Evolutionary conservation across 2,797 vertebrate genomes (phyloP), one percentile per base, ranked within the genome.

Genomic region (Anguilla anguilla): DNA sequence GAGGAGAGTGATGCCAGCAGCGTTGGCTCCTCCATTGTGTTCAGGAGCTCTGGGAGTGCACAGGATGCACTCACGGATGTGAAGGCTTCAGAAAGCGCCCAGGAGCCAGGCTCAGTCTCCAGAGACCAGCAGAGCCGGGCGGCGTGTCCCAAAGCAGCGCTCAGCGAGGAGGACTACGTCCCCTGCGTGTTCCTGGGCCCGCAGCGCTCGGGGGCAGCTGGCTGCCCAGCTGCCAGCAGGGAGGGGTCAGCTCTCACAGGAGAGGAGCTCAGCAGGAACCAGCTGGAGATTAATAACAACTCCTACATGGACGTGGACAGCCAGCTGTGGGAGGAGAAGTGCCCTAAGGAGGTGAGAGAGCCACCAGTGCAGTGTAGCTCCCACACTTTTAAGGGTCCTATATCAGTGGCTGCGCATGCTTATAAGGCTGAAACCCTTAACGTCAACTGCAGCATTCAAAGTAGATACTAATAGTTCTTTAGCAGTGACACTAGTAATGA

Each of bases 21-120:
- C 91, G 91, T 79, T 86, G 96, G 97, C 90, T 96, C 95, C 5
- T 99, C 97, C 0, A 97, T 99, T 87, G 94, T 98, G 91, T 99
- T 99, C 91, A 95, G 97, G 87, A 97, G 97, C 88, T 91, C 91
- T 55, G 92, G 94, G 87, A 91, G 94, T 72, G 87, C 93, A 88
- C 92, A 92, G 1, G 91, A 91, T 5, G 87, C 64, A 87, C 85
- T 69, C 90, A 86, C 43, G 86, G 84, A 88, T 57, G 72, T 6
- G 13, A 46, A 85, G 6, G 31, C 64, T 9, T 31, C 11, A 83
- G 90, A 91, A 0, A 74, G 31, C 5, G 13, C 31, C 28, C 72
- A 13, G 31, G 31, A 19, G 72, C 15, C 15, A 4, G 69, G n/a
- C n/a, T 31, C n/a, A n/a, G n/a, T 72, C 69, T 89, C 5, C 82